Evolutionary conservation across 1,140 invertebrate genomes (phyloP).

Genomic region (Drosophila mayri): DNA sequence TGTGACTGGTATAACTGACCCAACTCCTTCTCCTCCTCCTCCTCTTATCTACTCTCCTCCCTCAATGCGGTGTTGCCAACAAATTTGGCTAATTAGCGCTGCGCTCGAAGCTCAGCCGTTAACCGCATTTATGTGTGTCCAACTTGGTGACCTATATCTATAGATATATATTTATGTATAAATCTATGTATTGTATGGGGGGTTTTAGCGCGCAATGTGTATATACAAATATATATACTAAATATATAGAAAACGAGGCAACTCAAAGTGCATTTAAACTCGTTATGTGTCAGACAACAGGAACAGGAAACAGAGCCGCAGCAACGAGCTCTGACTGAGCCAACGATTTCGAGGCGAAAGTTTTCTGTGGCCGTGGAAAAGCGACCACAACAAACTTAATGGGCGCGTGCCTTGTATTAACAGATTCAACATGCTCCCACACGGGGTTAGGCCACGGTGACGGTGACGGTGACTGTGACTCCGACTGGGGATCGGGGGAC

Average conservation of each 20-base stretch:
- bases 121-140: conserved; percentile 12
- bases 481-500: not conserved
- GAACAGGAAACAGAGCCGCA: conserved; percentile 11
- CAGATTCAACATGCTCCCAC: conserved; percentile 61
- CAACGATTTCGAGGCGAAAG: conserved; percentile 19
- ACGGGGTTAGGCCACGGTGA: not conserved
- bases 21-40: not conserved
- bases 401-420: conserved; percentile 69
- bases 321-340: not conserved
- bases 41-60: not conserved
- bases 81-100: conserved; percentile 21
- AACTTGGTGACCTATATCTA: conserved; percentile 18
- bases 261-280: conserved; percentile 19
- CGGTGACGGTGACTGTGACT: not conserved
- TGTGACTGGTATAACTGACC: not conserved
- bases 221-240: no score
- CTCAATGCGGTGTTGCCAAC: conserved; percentile 9
- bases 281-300: conserved; percentile 21
- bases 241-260: not conserved
- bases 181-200: conserved; percentile 10
- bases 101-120: conserved; percentile 13
- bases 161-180: not conserved
- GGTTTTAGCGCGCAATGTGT: not conserved
- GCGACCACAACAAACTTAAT: conserved; percentile 35
- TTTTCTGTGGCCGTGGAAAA: conserved; percentile 5